Evolutionary conservation across 2,888 invertebrate genomes (phyloP), one percentile per base, ranked within the genome.

Genomic region (Campopleginae sp.): DNA sequence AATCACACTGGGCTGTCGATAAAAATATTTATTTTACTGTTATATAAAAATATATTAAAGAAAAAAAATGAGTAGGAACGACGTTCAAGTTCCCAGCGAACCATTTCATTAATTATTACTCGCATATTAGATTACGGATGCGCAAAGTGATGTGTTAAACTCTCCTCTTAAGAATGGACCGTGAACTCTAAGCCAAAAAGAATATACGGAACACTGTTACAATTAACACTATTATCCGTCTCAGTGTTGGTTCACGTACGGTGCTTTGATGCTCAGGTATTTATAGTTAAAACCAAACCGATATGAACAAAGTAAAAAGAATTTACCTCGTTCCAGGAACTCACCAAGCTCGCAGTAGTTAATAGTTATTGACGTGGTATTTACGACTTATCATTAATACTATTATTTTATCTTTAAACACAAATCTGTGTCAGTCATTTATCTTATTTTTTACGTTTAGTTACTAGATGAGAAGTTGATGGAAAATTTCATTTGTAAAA

Each of bases 181-280:
- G 54, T 74, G 65, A 76, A 38, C 61, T 44, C 80, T 61, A 10
- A 48, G 31, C 42, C 46, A 63, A 74, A 44, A 51, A 82, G 31
- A 61, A 46, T 31, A 75, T 58, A 66, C 51, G 61, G 14, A 66
- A 79, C 68, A 68, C 72, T 66, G 71, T 80, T 38, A 54, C 14
- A 61, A 68, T 38, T 44, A 65, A 74, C 72, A 76, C 71, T 66
- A 74, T 71, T 79, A 66, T 84, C 58, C 38, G 44, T 82, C 48
- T 74, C 77, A 58, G 70, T 80, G 74, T 80, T 77, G 42, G 54
- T 77, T 54, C 72, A 76, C 70, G 80, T 70, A 65, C 63, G 72
- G 75, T 87, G 84, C 83, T 87, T 85, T 58, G 54, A 82, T 70
- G 76, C 85, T 85, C 82, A 80, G 82, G 80, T 85, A 82, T 82